Evolutionary conservation across 2,888 invertebrate species (phyloP), one percentile per base, ranked within the genome.

Genomic region (Autographa gamma): DNA sequence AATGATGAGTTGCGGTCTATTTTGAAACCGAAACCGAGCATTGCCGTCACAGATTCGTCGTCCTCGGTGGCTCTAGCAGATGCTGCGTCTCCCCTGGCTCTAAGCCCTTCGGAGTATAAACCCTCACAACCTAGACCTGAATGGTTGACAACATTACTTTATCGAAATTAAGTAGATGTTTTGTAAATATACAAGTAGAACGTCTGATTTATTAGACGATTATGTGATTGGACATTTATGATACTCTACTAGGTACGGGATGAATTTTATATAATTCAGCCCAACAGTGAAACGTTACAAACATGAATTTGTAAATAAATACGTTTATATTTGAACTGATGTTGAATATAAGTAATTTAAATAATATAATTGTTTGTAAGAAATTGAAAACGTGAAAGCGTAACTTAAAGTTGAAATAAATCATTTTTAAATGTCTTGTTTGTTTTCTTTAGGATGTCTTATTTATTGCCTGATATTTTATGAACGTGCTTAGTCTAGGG

Each of bases 1-100:
- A 96, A 96, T 83, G 96, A 96, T 60, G 96, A 96, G 74, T 85
- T 96, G 18, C 94, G 96, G 82, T 94, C 96, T 3, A 96, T 96
- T 80, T 86, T 96, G 25, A 97, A 97, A 88, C 96, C 96, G 19
- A 96, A 96, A 84, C 95, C 96, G 16, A 94, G 93, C 79, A 91
- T 95, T 84, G 95, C 96, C 32, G 96, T 96, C 48, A 96, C 96
- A 60, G 94, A 95, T 84, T 92, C 94, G 52, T 93, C 95, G 11
- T 95, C 95, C n/a, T 93, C 94, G 34, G 93, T 92, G 63, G 91
- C 92, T 56, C 81, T 93, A 81, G 93, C 93, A 56, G 95, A 93
- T 79, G 93, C 93, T 31, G 92, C 94, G 11, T 93, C 94, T 14
- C 93, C 94, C 7, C 80, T 95, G 71, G 93, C 94, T 64, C 86